Conservation (phyloP, 1,140 invertebrate species). For the Tetramorium simillimum region DNA sequence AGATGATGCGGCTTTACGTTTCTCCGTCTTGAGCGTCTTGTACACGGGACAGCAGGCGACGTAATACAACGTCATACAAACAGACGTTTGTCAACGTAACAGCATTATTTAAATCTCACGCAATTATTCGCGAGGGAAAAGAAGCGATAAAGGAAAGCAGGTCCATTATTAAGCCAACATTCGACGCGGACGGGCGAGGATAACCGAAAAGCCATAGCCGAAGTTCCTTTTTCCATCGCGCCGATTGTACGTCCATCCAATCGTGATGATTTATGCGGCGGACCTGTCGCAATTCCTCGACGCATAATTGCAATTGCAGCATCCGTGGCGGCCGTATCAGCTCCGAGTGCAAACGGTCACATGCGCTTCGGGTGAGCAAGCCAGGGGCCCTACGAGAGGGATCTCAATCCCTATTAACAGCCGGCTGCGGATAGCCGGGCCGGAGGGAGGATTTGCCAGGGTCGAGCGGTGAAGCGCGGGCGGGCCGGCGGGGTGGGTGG, state of each 20-base stretch:
- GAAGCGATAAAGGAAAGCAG: neutral
- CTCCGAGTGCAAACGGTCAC: slow-evolving; percentile 60
- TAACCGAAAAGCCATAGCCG: neutral
- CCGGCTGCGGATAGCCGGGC: slow-evolving; percentile 63
- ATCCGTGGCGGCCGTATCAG: slow-evolving; percentile 57
- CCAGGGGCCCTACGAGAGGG: slow-evolving; percentile 60
- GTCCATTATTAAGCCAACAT: neutral
- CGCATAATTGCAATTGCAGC: slow-evolving; percentile 70
- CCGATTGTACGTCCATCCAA: slow-evolving; percentile 23
- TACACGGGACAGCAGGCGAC: neutral
- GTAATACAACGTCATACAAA: neutral
- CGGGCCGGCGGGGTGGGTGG: too few relatives aligned
- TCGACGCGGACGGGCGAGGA: neutral
- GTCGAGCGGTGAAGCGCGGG: slow-evolving; percentile 57
- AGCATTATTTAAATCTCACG: neutral
- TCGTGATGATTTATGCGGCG: slow-evolving; percentile 41
- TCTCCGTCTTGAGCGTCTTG: neutral
- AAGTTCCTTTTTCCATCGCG: neutral
- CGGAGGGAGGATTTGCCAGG: slow-evolving; percentile 69
- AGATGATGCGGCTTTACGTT: neutral
- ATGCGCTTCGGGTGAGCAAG: slow-evolving; percentile 64
- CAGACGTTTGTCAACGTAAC: neutral
- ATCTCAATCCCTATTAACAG: slow-evolving; percentile 72
- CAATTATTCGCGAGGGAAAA: neutral
- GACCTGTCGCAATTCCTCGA: slow-evolving; percentile 59